Evolutionary conservation across 2,797 vertebrate species (phyloP).

Genomic region (Myotis vivesi): DNA sequence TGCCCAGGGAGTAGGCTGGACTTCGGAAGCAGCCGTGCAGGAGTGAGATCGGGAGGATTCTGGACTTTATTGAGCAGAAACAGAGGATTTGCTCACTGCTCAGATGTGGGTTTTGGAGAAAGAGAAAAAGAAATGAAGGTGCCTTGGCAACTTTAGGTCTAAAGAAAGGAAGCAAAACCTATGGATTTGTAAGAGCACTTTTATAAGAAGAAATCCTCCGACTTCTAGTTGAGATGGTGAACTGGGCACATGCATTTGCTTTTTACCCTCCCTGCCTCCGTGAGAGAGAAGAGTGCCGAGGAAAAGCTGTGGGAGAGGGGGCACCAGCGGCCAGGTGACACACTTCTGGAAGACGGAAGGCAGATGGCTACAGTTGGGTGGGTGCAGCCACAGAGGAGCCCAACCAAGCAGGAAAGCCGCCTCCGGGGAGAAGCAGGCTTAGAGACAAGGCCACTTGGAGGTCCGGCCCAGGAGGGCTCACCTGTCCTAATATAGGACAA

Average conservation of each 20-base stretch:
- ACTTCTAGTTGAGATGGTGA: not conserved
- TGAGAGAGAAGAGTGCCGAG: not conserved
- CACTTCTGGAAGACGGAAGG: not conserved
- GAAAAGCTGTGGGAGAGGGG: not conserved
- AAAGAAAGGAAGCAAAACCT: not conserved
- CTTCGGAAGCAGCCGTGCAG: fast-evolving
- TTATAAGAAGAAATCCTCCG: not conserved
- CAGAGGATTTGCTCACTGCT: not conserved
- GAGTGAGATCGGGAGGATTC: not conserved
- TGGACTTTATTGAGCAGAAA: not conserved
- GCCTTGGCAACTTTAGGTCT: too few relatives aligned
- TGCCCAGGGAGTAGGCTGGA: not conserved
- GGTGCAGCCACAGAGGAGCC: not conserved
- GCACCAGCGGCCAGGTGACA: not conserved
- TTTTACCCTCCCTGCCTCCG: not conserved
- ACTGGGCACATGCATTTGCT: not conserved
- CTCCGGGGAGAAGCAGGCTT: not conserved
- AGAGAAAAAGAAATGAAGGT: not conserved
- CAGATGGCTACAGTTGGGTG: too few relatives aligned
- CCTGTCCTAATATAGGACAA: not conserved
- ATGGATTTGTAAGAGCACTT: constrained; percentile 24
- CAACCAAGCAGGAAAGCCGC: not conserved
- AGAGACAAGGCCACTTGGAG: not conserved
- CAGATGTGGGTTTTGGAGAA: not conserved
- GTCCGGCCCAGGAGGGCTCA: not conserved